Conservation (phyloP, 2,113 vertebrate genomes). For the Rhea pennata region DNA sequence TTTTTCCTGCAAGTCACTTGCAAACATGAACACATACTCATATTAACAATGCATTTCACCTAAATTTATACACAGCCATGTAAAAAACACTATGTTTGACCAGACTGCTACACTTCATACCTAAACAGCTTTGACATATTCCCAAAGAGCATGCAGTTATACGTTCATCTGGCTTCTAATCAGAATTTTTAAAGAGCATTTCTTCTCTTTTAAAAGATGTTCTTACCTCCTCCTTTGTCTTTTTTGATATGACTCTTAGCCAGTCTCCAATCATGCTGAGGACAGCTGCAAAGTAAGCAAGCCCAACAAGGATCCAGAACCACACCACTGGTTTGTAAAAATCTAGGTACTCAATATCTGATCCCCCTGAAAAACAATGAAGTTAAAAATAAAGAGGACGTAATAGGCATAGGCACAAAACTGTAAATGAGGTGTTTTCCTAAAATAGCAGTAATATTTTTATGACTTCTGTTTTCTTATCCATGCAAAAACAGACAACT, state of each 20-base stretch:
- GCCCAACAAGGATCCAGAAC: constrained; percentile 99
- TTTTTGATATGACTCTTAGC: constrained; percentile 97
- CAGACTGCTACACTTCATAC: not conserved
- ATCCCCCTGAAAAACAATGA: constrained; percentile 79
- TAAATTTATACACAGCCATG: not conserved
- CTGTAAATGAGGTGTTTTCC: not conserved
- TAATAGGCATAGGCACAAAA: not conserved
- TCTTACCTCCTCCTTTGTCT: constrained; percentile 98
- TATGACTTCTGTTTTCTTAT: not conserved
- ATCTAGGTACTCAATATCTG: constrained; percentile 91
- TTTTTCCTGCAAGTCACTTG: not conserved
- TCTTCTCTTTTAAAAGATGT: not conserved
- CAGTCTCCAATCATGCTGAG: constrained; percentile 99
- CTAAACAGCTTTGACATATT: not conserved
- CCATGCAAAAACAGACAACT: not conserved
- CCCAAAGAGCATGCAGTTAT: not conserved
- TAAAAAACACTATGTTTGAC: not conserved
- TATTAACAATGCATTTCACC: not conserved
- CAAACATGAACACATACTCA: not conserved
- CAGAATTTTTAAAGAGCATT: not conserved
- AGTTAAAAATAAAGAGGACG: not conserved
- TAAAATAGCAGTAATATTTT: not conserved
- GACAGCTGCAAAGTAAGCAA: constrained; percentile 97
- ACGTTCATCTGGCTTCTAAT: not conserved
- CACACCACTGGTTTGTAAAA: constrained; percentile 97